These are phyloP conservation scores for Triplophysa rosa DNA, from an alignment of 2,113 vertebrate species.

Conservation along the genomic window DNA sequence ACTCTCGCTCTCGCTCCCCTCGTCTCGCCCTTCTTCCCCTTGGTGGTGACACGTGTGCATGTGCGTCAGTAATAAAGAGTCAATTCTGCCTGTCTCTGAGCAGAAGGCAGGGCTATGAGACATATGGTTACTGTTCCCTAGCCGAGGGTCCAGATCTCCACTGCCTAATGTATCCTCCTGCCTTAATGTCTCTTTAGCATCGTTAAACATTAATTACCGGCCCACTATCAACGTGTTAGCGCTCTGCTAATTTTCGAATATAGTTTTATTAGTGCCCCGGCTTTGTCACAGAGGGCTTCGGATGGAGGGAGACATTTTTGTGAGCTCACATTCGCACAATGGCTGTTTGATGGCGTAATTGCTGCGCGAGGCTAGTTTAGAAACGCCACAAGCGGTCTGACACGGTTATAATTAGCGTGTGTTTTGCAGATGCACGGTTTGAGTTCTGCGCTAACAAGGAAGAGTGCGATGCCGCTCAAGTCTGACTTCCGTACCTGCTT, in stretches of 20 bases:
- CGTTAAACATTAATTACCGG: conserved; percentile 50
- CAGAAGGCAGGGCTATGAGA: conserved; percentile 41
- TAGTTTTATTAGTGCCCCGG: conserved; percentile 29
- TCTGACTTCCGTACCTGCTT: conserved; percentile 49
- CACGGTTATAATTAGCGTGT: conserved; percentile 5
- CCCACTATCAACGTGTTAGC: conserved; percentile 40
- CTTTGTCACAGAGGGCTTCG: conserved; percentile 26
- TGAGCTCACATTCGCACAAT: conserved; percentile 33
- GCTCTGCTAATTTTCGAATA: conserved; percentile 41
- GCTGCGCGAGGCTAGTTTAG: conserved; percentile 17
- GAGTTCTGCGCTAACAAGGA: background rate
- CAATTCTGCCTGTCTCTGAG: conserved; percentile 31
- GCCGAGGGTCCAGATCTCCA: conserved; percentile 37
- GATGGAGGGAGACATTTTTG: conserved; percentile 31
- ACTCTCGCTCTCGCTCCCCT: background rate
- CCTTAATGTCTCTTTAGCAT: conserved; percentile 44
- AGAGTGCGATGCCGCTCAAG: background rate
- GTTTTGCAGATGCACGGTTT: background rate
- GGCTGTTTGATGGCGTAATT: conserved; percentile 37
- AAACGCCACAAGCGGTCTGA: conserved; percentile 3
- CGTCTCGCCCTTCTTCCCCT: conserved; percentile 13
- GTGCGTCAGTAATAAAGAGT: conserved; percentile 39
- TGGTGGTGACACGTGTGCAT: conserved; percentile 3
- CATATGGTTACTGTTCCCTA: conserved; percentile 40
- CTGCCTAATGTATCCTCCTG: conserved; percentile 38